Conservation (phyloP, 92 coral and sea anemone genomes). For the Actinostola sp. region DNA sequence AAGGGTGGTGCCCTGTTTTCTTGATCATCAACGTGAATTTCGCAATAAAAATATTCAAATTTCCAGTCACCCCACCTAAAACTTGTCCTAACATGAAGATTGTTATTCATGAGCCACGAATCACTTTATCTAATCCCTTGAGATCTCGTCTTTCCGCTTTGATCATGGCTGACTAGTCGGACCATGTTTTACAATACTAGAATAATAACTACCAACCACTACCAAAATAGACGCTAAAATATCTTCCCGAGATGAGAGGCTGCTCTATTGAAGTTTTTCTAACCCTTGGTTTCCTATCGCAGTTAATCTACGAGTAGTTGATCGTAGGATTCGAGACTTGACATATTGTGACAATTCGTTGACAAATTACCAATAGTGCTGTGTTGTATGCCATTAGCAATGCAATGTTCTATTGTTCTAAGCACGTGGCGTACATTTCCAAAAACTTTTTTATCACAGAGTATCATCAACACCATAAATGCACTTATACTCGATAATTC, state of each 20-base stretch:
- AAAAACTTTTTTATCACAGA: conserved; percentile 57
- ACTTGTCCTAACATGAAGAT: conserved; percentile 26
- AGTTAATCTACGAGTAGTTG: conserved; percentile 44
- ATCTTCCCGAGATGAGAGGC: background rate
- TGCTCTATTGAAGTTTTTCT: conserved; percentile 2
- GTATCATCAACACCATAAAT: conserved; percentile 18
- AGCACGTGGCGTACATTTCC: conserved; percentile 98
- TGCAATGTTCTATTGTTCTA: conserved; percentile 81
- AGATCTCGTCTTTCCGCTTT: conserved; percentile 27
- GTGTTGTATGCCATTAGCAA: conserved; percentile 80
- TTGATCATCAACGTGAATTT: background rate
- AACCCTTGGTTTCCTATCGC: conserved; percentile 48
- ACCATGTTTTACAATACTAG: background rate
- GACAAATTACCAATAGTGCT: conserved; percentile 74
- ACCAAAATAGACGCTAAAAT: background rate
- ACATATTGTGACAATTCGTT: conserved; percentile 88
- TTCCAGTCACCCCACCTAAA: conserved; percentile 11
- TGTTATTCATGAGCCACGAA: conserved; percentile 24
- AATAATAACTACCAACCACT: background rate
- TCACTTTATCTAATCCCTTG: conserved; percentile 30
- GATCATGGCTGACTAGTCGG: background rate
- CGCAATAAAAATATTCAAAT: conserved; percentile 7
- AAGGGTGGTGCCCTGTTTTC: background rate
- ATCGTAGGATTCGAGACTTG: conserved; percentile 72
- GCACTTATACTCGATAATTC: conserved; percentile 4